Evolutionary conservation across 2,797 vertebrate genomes (phyloP).

Genomic region (Nasua narica): DNA sequence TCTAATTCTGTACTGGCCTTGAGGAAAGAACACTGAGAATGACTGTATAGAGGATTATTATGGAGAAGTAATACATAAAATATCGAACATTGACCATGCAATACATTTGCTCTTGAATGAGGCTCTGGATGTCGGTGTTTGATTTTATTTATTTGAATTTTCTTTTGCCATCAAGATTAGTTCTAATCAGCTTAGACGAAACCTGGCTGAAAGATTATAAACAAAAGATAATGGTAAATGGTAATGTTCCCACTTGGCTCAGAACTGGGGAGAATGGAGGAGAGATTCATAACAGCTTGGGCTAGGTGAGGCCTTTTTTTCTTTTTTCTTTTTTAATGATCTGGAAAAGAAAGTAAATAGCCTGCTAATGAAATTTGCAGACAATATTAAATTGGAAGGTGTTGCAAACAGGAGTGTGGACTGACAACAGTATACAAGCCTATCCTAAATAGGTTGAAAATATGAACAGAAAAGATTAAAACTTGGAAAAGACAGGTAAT

Average conservation of each 20-base stretch:
- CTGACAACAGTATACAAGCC: neutral
- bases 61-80: neutral
- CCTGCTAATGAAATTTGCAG: constrained; percentile 76
- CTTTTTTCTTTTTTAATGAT: constrained; percentile 68
- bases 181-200: constrained; percentile 67
- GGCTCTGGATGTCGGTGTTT: neutral
- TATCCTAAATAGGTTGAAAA: constrained; percentile 38
- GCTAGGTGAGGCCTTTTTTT: constrained; percentile 61
- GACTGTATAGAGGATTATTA: neutral
- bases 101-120: neutral
- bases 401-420: constrained; percentile 42
- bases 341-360: constrained; percentile 74
- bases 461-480: constrained; percentile 39
- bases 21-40: neutral
- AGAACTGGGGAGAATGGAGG: constrained; percentile 27
- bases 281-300: constrained; percentile 65
- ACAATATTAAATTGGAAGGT: constrained; percentile 72
- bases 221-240: constrained; percentile 76
- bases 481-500: constrained; percentile 6
- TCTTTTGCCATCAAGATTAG: constrained; percentile 64
- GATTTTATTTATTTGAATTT: constrained; percentile 58
- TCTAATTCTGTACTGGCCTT: neutral
- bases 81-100: neutral
- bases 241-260: constrained; percentile 64
- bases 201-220: constrained; percentile 73